Conservation (phyloP, 2,888 invertebrate species). For the Drosophila neonasuta region DNA sequence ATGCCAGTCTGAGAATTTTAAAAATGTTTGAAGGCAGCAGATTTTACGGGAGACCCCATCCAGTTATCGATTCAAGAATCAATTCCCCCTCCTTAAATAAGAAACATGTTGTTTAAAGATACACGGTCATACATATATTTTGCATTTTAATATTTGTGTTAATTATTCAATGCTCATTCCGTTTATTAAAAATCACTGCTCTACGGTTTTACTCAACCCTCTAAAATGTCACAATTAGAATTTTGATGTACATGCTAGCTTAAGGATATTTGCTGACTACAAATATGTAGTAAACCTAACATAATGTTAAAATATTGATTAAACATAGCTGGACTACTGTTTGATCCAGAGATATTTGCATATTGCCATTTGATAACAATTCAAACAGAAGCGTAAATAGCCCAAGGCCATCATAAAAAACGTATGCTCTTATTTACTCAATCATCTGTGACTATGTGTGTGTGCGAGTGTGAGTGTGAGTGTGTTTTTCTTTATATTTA, state of each 20-base stretch:
- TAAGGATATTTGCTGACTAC: neutral
- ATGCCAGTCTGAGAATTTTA: neutral
- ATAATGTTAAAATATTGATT: slow-evolving; percentile 25
- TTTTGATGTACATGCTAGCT: neutral
- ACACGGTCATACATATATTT: neutral
- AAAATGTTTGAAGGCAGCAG: neutral
- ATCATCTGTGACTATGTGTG: slow-evolving; percentile 12
- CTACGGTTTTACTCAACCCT: neutral
- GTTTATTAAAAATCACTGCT: neutral
- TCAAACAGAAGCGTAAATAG: slow-evolving; percentile 30
- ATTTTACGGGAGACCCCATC: neutral
- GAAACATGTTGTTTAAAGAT: neutral
- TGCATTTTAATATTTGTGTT: neutral
- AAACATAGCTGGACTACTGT: slow-evolving; percentile 6
- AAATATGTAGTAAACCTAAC: slow-evolving; percentile 21
- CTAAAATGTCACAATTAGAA: slow-evolving; percentile 8
- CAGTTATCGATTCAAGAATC: neutral
- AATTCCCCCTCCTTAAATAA: neutral
- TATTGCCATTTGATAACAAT: slow-evolving; percentile 37
- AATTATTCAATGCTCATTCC: neutral
- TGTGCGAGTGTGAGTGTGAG: neutral
- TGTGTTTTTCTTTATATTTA: slow-evolving; percentile 41
- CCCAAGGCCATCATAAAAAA: slow-evolving; percentile 28
- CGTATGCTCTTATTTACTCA: slow-evolving; percentile 25
- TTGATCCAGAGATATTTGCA: slow-evolving; percentile 24